Base-by-base conservation (phyloP, 64 coral and sea anemone genomes). In the Montipora efflorescens region DNA sequence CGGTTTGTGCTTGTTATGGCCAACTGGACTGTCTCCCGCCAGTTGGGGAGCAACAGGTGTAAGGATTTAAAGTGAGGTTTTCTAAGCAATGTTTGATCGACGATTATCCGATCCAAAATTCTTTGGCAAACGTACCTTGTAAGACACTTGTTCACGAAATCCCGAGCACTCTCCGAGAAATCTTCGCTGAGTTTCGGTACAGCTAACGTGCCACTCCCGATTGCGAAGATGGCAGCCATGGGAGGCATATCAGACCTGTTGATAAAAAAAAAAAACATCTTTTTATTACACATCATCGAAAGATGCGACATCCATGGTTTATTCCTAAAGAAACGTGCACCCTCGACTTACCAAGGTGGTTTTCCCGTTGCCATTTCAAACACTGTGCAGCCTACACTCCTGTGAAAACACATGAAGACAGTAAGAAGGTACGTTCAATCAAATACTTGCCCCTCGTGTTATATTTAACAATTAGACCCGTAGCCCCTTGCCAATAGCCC, bases 321-420 rank as follows among this genome's bases (percentile, higher is more conserved):
- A 36, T 1, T 36, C 28, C 28, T 1, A 1, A 36, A 36, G 28
- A 36, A 36, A 36, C 28, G 1, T 36, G 28, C 28, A 71, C 22
- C 8, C n/a, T 67, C 44, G 23, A 73, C 95, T 71, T 90, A 96
- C 95, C 97, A 98, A 16, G 97, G 97, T 59, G 97, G 97, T 47
- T 86, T 95, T 15, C 91, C 90, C 7, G 97, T 96, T 25, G 97
- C 97, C 97, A 98, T 99, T 90, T 99, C 98, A 74, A 80, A 96
- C 1, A 99, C 98, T 8, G 98, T 96, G 48, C 98, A 99, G 2
- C 98, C 98, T 18, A 99, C 88, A 76, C 98, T 99, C 98, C 98
- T 99, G 80, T 83, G 70, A 4, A 79, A 18, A 5, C 80, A 67
- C 76, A 87, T 13, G 14, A 20, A 23, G 25, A 78, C 23, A 28